These are phyloP conservation scores for Apotomis betuletana DNA, from an alignment of 2,888 invertebrate species.

Conservation along the genomic window DNA sequence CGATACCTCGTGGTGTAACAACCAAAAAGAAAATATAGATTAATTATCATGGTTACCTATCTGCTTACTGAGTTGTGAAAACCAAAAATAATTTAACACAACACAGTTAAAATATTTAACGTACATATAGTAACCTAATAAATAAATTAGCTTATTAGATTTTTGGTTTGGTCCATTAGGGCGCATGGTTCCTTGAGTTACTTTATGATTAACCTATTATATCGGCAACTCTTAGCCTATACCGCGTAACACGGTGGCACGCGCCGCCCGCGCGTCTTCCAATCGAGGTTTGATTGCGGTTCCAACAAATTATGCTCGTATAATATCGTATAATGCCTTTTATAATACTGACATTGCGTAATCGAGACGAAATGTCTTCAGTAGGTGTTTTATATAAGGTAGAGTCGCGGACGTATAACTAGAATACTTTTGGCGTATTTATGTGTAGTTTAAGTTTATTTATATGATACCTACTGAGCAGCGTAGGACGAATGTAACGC, in stretches of 20 bases:
- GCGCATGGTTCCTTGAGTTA: too few species aligned
- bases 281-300: conserved; percentile 55
- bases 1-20: too few species aligned
- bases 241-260: conserved; percentile 65
- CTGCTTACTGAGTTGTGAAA: too few species aligned
- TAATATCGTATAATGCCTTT: conserved; percentile 41
- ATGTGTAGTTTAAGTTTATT: not conserved
- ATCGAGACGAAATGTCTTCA: conserved; percentile 15
- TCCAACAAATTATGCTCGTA: conserved; percentile 51
- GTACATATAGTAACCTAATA: too few species aligned
- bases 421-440: not conserved
- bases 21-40: too few species aligned
- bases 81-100: too few species aligned
- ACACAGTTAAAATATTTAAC: too few species aligned
- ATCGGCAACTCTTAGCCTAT: conserved; percentile 54
- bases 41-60: too few species aligned
- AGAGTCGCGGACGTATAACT: not conserved
- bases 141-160: too few species aligned
- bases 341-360: conserved; percentile 30
- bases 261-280: conserved; percentile 52
- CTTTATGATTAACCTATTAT: not conserved
- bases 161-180: too few species aligned
- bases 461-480: not conserved
- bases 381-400: conserved; percentile 31
- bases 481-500: conserved; percentile 4